phyloP scores from a whole-genome alignment of 2,888 invertebrate species.

The Sabellastarte sp. region DNA sequence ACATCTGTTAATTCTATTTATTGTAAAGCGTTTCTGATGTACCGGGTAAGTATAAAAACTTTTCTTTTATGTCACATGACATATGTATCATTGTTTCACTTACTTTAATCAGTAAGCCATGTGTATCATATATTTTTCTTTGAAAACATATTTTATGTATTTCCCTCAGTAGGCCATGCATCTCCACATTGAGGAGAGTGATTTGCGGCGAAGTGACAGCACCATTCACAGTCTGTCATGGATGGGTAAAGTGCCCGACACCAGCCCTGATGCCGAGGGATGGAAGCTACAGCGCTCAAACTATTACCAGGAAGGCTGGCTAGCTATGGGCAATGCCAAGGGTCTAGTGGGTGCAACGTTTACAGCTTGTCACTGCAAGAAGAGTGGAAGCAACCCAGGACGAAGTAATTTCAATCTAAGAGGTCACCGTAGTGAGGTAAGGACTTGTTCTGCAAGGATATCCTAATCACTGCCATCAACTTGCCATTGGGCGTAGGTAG shows the following conservation, averaged over 20 bases:
- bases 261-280: constrained; percentile 84
- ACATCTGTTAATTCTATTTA: too few species aligned
- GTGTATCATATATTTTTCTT: too few species aligned
- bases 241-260: constrained; percentile 98
- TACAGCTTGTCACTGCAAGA: constrained; percentile 88
- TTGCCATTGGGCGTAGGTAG: too few species aligned
- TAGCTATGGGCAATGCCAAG: constrained; percentile 89
- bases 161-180: too few species aligned
- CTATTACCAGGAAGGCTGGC: constrained; percentile 97
- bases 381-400: constrained; percentile 70
- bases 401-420: constrained; percentile 95
- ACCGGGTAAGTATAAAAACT: too few species aligned
- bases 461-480: too few species aligned
- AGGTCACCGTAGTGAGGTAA: constrained; percentile 92
- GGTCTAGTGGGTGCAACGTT: constrained; percentile 93
- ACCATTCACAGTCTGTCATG: constrained; percentile 91
- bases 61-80: too few species aligned
- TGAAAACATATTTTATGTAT: too few species aligned
- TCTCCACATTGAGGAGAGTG: constrained; percentile 91
- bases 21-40: too few species aligned
- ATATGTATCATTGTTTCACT: too few species aligned
- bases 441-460: too few species aligned
- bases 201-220: constrained; percentile 92
- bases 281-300: constrained; percentile 93
- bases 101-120: too few species aligned